These are phyloP conservation scores for Neodontobutis hainanensis DNA, from an alignment of 2,113 vertebrate species.

Conservation along the genomic window DNA sequence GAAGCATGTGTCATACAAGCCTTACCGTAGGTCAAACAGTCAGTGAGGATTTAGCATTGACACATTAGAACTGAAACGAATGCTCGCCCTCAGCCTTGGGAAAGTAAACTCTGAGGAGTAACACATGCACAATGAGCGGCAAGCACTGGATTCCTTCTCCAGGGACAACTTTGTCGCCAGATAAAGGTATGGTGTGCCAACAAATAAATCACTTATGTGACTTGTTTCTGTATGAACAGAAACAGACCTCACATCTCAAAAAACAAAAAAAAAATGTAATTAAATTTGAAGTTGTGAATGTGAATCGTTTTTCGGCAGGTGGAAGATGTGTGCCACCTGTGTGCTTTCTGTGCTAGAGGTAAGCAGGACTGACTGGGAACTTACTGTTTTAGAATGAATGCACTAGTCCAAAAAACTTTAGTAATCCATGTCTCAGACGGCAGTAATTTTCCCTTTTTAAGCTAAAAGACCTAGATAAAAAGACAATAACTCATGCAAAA, in stretches of 20 bases:
- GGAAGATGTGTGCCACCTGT: too few relatives aligned
- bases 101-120: conserved; percentile 24
- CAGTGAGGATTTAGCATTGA: conserved; percentile 21
- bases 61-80: conserved; percentile 29
- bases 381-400: not conserved
- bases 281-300: conserved; percentile 37
- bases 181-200: conserved; percentile 34
- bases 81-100: conserved; percentile 29
- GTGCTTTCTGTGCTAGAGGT: too few relatives aligned
- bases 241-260: conserved; percentile 49
- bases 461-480: too few relatives aligned
- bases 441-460: too few relatives aligned
- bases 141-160: conserved; percentile 45
- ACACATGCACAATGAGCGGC: conserved; percentile 22
- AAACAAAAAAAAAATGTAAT: conserved; percentile 39
- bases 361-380: not conserved
- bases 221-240: conserved; percentile 48
- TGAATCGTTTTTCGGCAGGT: conserved; percentile 10
- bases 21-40: conserved; percentile 7
- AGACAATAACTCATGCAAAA: too few relatives aligned
- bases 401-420: too few relatives aligned
- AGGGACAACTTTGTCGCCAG: conserved; percentile 42
- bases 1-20: conserved; percentile 23
- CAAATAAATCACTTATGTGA: conserved; percentile 48
- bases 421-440: too few relatives aligned